Evolutionary conservation across 2,888 invertebrate species (phyloP), one percentile per base, ranked within the genome.

Genomic region (Pristionchus mayeri): DNA sequence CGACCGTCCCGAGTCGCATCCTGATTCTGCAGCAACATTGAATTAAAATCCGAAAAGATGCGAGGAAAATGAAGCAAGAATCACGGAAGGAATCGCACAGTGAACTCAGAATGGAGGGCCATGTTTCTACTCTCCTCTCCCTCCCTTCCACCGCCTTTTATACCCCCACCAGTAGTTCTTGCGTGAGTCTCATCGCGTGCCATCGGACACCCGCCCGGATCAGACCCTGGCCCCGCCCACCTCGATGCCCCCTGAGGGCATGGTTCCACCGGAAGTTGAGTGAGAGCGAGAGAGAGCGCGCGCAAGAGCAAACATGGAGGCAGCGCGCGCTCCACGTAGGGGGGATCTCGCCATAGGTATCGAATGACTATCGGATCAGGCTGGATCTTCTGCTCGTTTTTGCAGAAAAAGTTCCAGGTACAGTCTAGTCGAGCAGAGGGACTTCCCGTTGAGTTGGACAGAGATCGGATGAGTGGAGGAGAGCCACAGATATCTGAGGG

Each of bases 101-200:
- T 30, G n/a, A 44, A 24, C 21, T 18, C 2, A 71, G 6, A n/a
- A n/a, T 21, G 71, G 40, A 71, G 18, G 37, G 24, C 40, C 34
- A 18, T 34, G 21, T 71, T 37, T 21, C 71, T 44, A 44, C 71
- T 71, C 40, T 34, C 40, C 40, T 6, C 24, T 44, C 44, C 44
- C 44, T n/a, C n/a, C n/a, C 44, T 21, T 11, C 11, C n/a, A 9
- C 24, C 40, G 9, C 40, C 71, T 71, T 71, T 71, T 71, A 71
- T 71, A 71, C 71, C 24, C n/a, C 40, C 9, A 6, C 71, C n/a
- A 18, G 67, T 11, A 6, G n/a, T 71, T 71, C 71, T 71, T 44
- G 71, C 71, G 71, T 71, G 71, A 71, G 71, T 21, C 71, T 71
- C 71, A 71, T 71, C 63, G 24, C 71, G 13, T 71, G 71, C 71